Evolutionary conservation across 2,888 invertebrate species (phyloP), one percentile per base, ranked within the genome.

Genomic region (Halictus ligatus): DNA sequence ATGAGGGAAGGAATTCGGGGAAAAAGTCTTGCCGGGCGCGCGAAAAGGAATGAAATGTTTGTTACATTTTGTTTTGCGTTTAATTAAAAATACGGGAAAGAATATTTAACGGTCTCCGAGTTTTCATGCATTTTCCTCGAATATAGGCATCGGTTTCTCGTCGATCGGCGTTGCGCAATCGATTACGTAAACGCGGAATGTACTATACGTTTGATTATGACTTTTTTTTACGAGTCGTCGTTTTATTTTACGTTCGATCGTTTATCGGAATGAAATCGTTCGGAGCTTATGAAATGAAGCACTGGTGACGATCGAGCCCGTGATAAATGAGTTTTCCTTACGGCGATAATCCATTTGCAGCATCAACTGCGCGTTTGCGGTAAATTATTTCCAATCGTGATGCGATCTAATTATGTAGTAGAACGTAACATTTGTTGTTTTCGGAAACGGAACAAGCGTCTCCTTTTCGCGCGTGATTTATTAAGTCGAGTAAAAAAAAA

Each of bases 151-250:
- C 48, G 21, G 48, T 75, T 75, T 12, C 43, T 6, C n/a, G 72
- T 69, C 13, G 48, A 58, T 72, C 40, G 48, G n/a, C 29, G 78
- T 90, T 90, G 79, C 75, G 81, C 82, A 77, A 74, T 77, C 50
- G 60, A 67, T 89, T 90, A 89, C 48, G 74, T 82, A 89, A 90
- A 35, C 58, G 18, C 13, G 75, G 81, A 88, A 87, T 75, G 77
- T 67, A 58, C 78, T 81, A 76, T 60, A 48, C 60, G 75, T 60
- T 82, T 29, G 75, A 77, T 85, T 46, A 74, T 71, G 12, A 67
- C 74, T 75, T 83, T 83, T 81, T 82, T 85, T 79, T 43, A 21
- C 18, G n/a, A 43, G 15, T 67, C n/a, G 67, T 29, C 8, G 67
- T 29, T 29, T 25, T 50, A 69, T 76, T 71, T n/a, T 2, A 25